Evolutionary conservation across 1,140 invertebrate species (phyloP).

Genomic region (Zaprionus africanus): DNA sequence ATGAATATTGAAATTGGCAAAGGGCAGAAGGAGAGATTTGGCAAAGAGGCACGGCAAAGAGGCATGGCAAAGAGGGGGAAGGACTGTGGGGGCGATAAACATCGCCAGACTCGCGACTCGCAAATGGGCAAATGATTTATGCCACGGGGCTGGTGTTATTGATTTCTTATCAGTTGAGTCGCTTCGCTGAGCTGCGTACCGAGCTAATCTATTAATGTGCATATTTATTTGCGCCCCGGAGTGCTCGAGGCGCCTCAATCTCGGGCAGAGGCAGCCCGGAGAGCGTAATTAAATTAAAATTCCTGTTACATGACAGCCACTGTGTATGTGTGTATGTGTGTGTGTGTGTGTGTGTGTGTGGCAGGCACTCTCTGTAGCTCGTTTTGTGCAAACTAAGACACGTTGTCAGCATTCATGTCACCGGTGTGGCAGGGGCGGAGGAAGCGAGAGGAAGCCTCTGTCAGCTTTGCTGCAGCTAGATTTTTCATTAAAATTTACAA

Average conservation of each 20-base stretch:
- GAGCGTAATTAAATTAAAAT: slow-evolving; percentile 80
- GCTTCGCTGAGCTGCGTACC: slow-evolving; percentile 1
- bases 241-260: slow-evolving; percentile 34
- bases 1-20: slow-evolving; percentile 72
- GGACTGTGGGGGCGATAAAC: slow-evolving; percentile 58
- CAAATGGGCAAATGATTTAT: slow-evolving; percentile 71
- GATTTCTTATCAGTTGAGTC: slow-evolving; percentile 66
- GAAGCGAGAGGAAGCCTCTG: slow-evolving; percentile 1
- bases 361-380: slow-evolving; percentile 68
- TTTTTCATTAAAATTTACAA: slow-evolving; percentile 79
- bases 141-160: slow-evolving; percentile 51
- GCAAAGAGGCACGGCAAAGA: too few species aligned
- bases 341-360: slow-evolving; percentile 26
- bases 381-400: slow-evolving; percentile 83
- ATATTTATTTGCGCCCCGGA: slow-evolving; percentile 43
- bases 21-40: background rate
- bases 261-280: slow-evolving; percentile 21
- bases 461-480: slow-evolving; percentile 52
- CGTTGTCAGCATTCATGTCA: slow-evolving; percentile 83
- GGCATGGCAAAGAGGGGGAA: background rate
- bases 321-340: slow-evolving; percentile 19
- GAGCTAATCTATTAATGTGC: slow-evolving; percentile 68
- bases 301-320: slow-evolving; percentile 67
- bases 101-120: slow-evolving; percentile 57
- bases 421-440: slow-evolving; percentile 25